Evolutionary conservation across 35 echinoderm and acorn worm genomes (phyloP).

Genomic region (Hemicentrotus pulcherrimus): DNA sequence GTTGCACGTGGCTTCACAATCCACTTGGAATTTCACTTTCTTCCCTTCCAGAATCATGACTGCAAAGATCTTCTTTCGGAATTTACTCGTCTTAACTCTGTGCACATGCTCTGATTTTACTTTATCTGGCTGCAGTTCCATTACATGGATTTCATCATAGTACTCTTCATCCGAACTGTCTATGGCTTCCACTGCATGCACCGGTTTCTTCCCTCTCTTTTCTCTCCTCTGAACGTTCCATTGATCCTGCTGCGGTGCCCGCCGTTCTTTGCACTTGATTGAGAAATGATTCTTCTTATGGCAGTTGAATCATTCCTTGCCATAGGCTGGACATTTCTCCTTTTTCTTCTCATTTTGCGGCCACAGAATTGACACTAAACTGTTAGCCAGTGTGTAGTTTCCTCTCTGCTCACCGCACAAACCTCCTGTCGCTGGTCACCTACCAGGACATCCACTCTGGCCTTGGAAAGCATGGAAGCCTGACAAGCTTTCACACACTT

Average conservation of each 20-base stretch:
- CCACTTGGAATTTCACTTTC: no score
- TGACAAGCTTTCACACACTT: conserved; percentile 56
- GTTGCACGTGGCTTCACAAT: no score
- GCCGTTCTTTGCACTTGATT: conserved; percentile 19
- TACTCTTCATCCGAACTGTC: conserved; percentile 37
- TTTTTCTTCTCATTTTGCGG: conserved; percentile 7
- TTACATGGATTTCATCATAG: conserved; percentile 53
- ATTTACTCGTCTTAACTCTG: background rate
- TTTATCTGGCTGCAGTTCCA: conserved; percentile 36
- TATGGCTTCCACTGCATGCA: background rate
- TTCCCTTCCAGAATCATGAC: no score
- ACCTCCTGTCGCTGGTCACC: background rate
- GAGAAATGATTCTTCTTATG: conserved; percentile 53
- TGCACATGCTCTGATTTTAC: conserved; percentile 33
- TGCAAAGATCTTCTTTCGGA: no score
- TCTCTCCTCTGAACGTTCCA: background rate
- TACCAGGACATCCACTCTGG: conserved; percentile 46
- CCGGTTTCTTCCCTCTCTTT: conserved; percentile 44
- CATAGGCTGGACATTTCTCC: conserved; percentile 60
- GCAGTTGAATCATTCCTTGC: conserved; percentile 56
- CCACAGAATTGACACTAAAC: conserved; percentile 71
- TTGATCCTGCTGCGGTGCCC: background rate
- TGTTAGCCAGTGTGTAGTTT: background rate
- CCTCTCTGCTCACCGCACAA: background rate
- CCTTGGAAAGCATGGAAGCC: conserved; percentile 48